Evolutionary conservation across 23 tunicate species (phyloP).

Genomic region (Trididemnum miniatum): DNA sequence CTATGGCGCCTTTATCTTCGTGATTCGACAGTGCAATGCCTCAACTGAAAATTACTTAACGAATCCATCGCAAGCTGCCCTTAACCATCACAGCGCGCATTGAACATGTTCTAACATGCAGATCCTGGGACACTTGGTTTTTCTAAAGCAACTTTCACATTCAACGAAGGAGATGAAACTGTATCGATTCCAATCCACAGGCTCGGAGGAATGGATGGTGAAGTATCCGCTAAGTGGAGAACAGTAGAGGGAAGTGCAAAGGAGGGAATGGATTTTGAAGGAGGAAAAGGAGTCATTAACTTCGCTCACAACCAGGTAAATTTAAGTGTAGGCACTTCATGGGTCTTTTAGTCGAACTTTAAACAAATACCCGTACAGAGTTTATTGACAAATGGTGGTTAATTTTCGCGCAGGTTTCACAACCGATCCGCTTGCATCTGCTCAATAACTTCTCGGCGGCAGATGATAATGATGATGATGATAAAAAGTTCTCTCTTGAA

Average conservation of each 20-base stretch:
- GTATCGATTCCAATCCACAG: conserved; percentile 67
- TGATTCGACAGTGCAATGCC: no score
- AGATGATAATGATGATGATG: conserved; percentile 50
- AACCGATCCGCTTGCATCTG: conserved; percentile 10
- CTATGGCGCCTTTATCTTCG: no score
- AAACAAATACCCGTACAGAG: no score
- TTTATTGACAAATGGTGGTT: no score
- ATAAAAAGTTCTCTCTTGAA: conserved; percentile 75
- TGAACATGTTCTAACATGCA: no score
- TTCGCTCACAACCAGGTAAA: conserved; percentile 85
- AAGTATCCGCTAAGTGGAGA: conserved; percentile 75
- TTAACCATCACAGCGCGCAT: no score
- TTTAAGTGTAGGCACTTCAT: no score
- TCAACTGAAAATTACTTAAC: no score
- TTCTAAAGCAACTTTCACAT: conserved; percentile 81
- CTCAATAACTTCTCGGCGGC: conserved; percentile 4
- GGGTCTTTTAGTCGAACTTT: no score
- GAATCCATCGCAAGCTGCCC: no score
- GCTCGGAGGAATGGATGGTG: conserved; percentile 95
- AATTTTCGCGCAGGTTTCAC: not conserved
- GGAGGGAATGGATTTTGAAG: conserved; percentile 58
- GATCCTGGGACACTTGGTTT: conserved; percentile 97
- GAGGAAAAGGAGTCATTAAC: conserved; percentile 63
- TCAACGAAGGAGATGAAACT: conserved; percentile 67
- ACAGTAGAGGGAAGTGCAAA: conserved; percentile 74